Conservation (phyloP, 2,888 invertebrate species). For the Heliconius erato region DNA sequence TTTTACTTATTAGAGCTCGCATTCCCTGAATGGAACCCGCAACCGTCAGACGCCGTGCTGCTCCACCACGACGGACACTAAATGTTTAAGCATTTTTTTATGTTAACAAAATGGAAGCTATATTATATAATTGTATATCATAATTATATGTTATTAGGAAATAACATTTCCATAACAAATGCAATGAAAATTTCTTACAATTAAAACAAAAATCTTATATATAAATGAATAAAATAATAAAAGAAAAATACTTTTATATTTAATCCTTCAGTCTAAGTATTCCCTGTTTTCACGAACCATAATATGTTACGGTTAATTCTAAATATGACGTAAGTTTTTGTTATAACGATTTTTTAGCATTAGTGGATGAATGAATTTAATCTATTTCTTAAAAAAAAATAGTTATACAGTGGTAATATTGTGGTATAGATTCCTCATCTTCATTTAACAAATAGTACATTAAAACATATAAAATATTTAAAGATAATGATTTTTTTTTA, state of each 20-base stretch:
- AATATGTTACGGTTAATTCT: conserved; percentile 22
- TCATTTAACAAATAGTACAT: no score
- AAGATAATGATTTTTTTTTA: no score
- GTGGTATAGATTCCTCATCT: no score
- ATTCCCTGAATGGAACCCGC: neutral
- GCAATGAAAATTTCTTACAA: conserved; percentile 4
- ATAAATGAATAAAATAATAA: neutral
- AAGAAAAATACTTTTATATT: neutral
- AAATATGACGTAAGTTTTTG: neutral
- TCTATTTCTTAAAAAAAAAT: no score
- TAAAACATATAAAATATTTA: no score
- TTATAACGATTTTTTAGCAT: no score
- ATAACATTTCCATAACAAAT: neutral
- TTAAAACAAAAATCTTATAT: neutral
- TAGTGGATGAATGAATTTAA: no score
- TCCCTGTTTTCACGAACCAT: conserved; percentile 33
- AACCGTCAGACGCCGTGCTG: no score
- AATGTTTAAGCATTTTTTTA: neutral
- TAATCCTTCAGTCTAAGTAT: conserved; percentile 34
- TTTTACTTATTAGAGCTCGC: neutral
- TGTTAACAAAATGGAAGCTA: neutral
- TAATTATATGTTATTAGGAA: no score
- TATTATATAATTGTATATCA: neutral
- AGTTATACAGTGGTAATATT: no score
- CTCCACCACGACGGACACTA: neutral